Base-by-base conservation (phyloP, 2,888 invertebrate genomes). In the Ichneumoninae sp. region DNA sequence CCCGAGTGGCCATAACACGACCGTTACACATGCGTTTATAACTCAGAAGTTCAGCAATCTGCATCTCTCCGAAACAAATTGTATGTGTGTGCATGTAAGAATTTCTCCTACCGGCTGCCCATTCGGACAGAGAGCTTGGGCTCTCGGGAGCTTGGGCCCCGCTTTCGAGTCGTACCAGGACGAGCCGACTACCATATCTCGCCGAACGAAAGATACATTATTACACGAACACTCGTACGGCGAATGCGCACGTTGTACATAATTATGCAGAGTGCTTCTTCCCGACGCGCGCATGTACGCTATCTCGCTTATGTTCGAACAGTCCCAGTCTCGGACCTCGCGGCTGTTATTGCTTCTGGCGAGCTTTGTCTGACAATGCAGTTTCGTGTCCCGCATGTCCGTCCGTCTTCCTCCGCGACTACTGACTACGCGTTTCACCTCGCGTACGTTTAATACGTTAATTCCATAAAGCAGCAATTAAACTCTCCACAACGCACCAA, bases 31-130 rank as follows among this genome's bases (percentile, higher is more conserved):
- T 87, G 81, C 89, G 86, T 89, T 91, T 91, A 90, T 91, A 91
- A 91, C 89, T 90, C 91, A 90, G 91, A 90, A 91, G 91, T 90
- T 87, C 83, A 88, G 83, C 70, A 68, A 86, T 86, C 83, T 80
- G 81, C 76, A 78, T 83, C 75, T 77, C 86, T 71, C 80, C 87
- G 44, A 47, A 86, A 89, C 89, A 89, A 90, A 90, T 90, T 90
- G 88, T 87, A 80, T 77, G 68, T 79, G 81, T 71, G 69, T 66
- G 74, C 75, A 73, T 81, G 71, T 83, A 81, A 68, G 82, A 65
- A 75, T 22, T 22, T 52, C 68, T 65, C 33, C 50, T 68, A 71
- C 22, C 76, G 33, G 63, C 30, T 79, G 60, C 75, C 57, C 65
- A 19, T 47, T 47, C 44, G 44, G 16, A 47, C 44, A 0, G 44